These are phyloP conservation scores for Phocides pigmalion DNA, from an alignment of 1,140 invertebrate species.

Conservation along the genomic window DNA sequence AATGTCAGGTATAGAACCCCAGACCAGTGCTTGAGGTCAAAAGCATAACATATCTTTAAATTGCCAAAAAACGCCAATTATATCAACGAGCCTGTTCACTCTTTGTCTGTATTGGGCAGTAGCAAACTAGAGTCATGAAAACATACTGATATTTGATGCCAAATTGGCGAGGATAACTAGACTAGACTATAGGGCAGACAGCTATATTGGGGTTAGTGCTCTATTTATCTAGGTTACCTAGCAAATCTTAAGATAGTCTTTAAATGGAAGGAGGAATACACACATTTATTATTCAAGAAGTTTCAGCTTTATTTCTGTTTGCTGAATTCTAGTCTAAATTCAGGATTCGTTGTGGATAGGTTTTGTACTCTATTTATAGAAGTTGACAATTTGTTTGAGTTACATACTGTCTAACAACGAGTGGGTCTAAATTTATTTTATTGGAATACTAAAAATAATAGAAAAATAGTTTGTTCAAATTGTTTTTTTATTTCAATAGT, in stretches of 20 bases:
- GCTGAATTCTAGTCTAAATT: background rate
- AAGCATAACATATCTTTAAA: too few relatives aligned
- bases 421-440: too few relatives aligned
- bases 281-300: constrained; percentile 13
- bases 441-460: too few relatives aligned
- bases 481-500: too few relatives aligned
- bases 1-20: too few relatives aligned
- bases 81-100: background rate
- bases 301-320: background rate
- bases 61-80: background rate
- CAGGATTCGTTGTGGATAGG: too few relatives aligned
- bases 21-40: too few relatives aligned
- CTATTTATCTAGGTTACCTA: constrained; percentile 31
- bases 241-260: constrained; percentile 16
- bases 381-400: too few relatives aligned
- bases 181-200: constrained; percentile 26
- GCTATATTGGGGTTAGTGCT: constrained; percentile 18
- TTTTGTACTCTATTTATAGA: too few relatives aligned
- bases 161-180: constrained; percentile 22
- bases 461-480: too few relatives aligned
- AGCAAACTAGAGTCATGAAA: background rate
- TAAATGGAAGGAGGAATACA: constrained; percentile 2
- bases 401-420: too few relatives aligned
- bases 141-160: constrained; percentile 22
- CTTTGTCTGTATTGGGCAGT: background rate